Conservation (phyloP, 2,113 vertebrate species). For the Numenius arquata region DNA sequence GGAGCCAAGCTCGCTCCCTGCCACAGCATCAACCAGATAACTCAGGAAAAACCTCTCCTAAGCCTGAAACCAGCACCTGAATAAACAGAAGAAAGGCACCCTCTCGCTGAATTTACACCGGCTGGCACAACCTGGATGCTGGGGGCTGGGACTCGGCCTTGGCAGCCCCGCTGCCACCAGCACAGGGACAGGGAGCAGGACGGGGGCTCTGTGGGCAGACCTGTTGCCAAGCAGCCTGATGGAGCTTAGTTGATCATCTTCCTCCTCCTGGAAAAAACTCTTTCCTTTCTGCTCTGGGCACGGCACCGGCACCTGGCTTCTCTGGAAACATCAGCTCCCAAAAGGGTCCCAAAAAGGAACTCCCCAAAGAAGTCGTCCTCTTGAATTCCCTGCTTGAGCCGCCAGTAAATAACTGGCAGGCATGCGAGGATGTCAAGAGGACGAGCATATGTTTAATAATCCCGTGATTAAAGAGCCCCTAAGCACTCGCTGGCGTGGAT, state of each 20-base stretch:
- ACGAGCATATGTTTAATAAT: conserved; percentile 11
- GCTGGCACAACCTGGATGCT: not conserved
- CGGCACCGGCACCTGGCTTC: rapidly evolving
- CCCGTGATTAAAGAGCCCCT: not conserved
- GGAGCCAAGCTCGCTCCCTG: not conserved
- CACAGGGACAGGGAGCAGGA: not conserved
- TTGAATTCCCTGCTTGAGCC: not conserved
- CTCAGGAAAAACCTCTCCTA: not conserved
- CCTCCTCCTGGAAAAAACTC: not conserved
- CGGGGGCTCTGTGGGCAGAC: not conserved
- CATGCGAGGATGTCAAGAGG: not conserved
- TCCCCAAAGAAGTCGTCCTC: not conserved
- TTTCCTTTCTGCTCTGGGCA: not conserved
- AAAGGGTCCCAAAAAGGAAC: not conserved
- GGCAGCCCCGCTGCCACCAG: not conserved
- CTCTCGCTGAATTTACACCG: rapidly evolving
- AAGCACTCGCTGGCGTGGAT: not conserved
- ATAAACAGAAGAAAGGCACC: not conserved
- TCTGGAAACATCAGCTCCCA: not conserved
- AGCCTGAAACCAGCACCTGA: not conserved
- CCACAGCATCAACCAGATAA: rapidly evolving
- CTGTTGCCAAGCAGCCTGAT: not conserved
- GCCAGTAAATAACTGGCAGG: not conserved
- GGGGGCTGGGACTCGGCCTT: not conserved
- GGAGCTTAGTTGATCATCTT: not conserved